phyloP scores from a whole-genome alignment of 2,797 vertebrate genomes.

The Chanos chanos region DNA sequence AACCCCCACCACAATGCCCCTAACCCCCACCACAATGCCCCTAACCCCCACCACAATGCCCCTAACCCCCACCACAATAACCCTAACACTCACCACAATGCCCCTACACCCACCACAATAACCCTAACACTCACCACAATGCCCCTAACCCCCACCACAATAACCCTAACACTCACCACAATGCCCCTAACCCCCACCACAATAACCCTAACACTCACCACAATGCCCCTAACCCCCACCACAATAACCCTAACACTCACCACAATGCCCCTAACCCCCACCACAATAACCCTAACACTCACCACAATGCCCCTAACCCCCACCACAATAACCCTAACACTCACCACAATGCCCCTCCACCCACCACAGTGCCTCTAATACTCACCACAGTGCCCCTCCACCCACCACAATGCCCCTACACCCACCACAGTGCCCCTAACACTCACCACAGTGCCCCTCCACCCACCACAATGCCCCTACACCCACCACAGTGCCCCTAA shows the following conservation, averaged over 20 bases:
- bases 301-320: conserved; percentile 67
- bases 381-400: conserved; percentile 72
- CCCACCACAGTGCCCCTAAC: background rate
- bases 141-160: background rate
- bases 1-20: background rate
- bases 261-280: conserved; percentile 56
- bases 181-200: conserved; percentile 26
- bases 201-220: conserved; percentile 56
- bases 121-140: conserved; percentile 62
- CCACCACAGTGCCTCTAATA: background rate
- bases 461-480: no score
- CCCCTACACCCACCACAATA: background rate
- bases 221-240: conserved; percentile 38
- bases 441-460: conserved; percentile 70
- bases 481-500: background rate
- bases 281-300: conserved; percentile 13
- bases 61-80: background rate
- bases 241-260: conserved; percentile 46
- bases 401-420: no score
- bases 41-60: no score
- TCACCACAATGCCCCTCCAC: conserved; percentile 68
- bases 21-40: conserved; percentile 64
- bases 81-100: conserved; percentile 61
- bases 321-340: background rate
- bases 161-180: conserved; percentile 58